Percentiles rank a stretch among this genome's conserved stretches.
These are phyloP conservation scores for Apamea epomidion DNA, from an alignment of 2,888 invertebrate genomes.

Conservation along the genomic window DNA sequence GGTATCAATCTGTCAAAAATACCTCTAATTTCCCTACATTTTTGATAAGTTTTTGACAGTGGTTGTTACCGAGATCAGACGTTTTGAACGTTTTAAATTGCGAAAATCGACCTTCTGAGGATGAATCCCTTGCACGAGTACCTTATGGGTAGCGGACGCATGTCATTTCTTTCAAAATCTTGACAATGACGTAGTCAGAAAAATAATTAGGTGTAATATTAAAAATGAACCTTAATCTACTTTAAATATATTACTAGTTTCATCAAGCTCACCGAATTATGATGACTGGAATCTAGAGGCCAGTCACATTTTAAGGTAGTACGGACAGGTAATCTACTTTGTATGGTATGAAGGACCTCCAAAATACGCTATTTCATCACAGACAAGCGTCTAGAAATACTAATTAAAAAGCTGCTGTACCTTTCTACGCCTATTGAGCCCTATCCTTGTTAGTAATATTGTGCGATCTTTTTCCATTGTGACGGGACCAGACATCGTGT, in stretches of 20 bases:
- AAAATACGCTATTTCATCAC: neutral
- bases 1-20: no score
- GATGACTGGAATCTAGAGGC: neutral
- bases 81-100: no score
- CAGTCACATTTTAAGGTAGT: neutral
- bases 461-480: neutral
- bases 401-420: neutral
- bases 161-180: neutral
- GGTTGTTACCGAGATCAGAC: no score
- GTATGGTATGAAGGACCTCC: no score
- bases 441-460: neutral
- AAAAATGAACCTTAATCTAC: no score
- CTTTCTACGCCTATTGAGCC: neutral
- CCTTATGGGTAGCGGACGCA: neutral
- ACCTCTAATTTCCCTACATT: no score
- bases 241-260: no score
- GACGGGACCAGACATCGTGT: neutral
- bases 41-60: no score
- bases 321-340: no score
- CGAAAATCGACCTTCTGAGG: no score
- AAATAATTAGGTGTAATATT: no score
- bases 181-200: no score
- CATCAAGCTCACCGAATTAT: neutral
- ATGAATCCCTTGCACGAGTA: neutral
- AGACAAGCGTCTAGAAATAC: neutral